Evolutionary conservation across 2,113 vertebrate species (phyloP), one percentile per base, ranked within the genome.

Genomic region (Hippopotamus amphibius): DNA sequence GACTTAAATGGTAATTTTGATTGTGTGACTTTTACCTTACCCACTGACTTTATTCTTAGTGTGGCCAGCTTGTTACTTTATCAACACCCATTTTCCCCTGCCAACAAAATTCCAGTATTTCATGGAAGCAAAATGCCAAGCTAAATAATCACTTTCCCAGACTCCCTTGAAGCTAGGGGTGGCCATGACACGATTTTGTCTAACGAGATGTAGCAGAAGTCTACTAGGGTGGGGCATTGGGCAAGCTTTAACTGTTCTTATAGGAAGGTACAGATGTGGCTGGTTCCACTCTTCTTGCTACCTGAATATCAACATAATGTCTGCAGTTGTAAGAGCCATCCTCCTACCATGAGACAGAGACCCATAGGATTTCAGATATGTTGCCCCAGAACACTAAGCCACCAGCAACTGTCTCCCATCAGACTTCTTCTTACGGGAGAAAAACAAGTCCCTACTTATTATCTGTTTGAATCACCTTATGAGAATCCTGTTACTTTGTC

Each of bases 171-270:
- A 90, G 33, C 37, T 41, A 8, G 5, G 8, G 53, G 68, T 57
- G 53, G 2, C 55, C 26, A 15, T 9, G 4, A 6, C 10, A 17
- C 0, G 0, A 4, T 4, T 50, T 41, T 50, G 6, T 85, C 33
- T 33, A 55, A 72, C 24, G 8, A 74, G 28, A 76, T 5, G 0
- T 4, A 43, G 26, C 4, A n/a, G 68, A 22, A 5, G 8, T n/a
- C 46, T 48, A 22, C 5, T 33, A 19, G 4, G 37, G 21, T 19
- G 0, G 3, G 50, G 0, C 0, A 30, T 0, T 15, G 19, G 14
- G 33, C 7, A 63, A 81, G 24, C 28, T 81, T n/a, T 71, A n/a
- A 33, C 19, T 41, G 6, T 66, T 19, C 24, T 85, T 30, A 6
- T 3, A 41, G 15, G 11, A 66, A 41, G 46, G 19, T 61, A 22